Evolutionary conservation across 1,140 invertebrate species (phyloP), one percentile per base, ranked within the genome.

Genomic region (Zaprionus camerounensis): DNA sequence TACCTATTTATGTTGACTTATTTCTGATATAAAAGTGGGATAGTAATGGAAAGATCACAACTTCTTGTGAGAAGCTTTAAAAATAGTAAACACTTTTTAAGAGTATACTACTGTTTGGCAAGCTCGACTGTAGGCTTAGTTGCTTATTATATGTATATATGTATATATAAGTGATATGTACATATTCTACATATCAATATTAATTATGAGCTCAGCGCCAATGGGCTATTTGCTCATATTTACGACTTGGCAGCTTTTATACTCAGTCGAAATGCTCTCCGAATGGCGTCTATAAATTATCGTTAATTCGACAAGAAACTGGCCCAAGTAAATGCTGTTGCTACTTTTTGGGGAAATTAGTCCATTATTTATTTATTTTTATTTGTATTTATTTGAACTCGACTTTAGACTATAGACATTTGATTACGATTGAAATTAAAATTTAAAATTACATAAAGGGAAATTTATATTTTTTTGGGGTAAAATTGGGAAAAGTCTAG

Each of bases 201-300:
- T 51, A 88, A 81, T 83, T 82, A 82, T 63, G 62, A 73, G 57
- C 22, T 81, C 65, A 75, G 41, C 34, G 36, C 73, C 41, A 44
- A 71, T 77, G 44, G 66, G 61, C 51, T 46, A 71, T 71, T 71
- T 67, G n/a, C 26, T 46, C 5, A 51, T 75, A 78, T 83, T 80
- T 88, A 81, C 59, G 67, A 44, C 61, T 75, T 67, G 70, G 56
- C 71, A 80, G 63, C 53, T 56, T 57, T 53, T 70, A 63, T 58
- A 55, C 38, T 11, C 17, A 24, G 26, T 24, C 34, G 4, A 34
- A 28, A 57, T 64, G 55, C 46, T 31, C 38, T 31, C 63, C 9
- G 12, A 61, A 63, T 26, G 44, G 53, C 46, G 26, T 22, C 20
- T 49, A 80, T 71, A 67, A 80, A 80, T 64, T 61, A 34, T 62